Evolutionary conservation across 2,797 vertebrate species (phyloP), one percentile per base, ranked within the genome.

Genomic region (Hozukius guyotensis): DNA sequence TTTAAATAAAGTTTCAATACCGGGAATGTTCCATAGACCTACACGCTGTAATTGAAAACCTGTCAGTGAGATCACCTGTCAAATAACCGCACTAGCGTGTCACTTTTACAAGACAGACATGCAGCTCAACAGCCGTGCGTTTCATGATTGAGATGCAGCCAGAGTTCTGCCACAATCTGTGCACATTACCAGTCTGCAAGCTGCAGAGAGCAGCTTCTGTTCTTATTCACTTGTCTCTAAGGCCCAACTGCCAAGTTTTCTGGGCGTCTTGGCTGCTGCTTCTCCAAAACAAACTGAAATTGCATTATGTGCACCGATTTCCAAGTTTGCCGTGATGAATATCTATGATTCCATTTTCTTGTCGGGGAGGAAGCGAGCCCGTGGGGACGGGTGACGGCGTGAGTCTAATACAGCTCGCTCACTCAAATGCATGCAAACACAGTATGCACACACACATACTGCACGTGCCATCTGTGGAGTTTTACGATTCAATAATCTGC

Each of bases 401-500:
- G 72, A 80, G 63, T 49, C 69, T 84, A 75, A 90, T 84, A 80
- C 77, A 60, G 66, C 78, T 60, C 36, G 70, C 75, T 71, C 78
- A 22, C 80, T 80, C 73, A 86, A 73, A 90, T 46, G 49, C 88
- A 89, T 65, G 64, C 75, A 34, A 74, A 36, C 80, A 81, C 80
- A 76, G 78, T 72, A 77, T 53, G 60, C 25, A 65, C 11, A 57
- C 72, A 25, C 27, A 74, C 42, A 67, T 7, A 52, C 72, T 72
- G 60, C 83, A 89, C 81, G 72, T 78, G 55, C 82, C 80, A 90
- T 91, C 89, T 87, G 88, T 84, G 72, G 82, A 92, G 72, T 89
- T 93, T 91, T 91, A 92, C 81, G 86, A 92, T 92, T 93, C 92
- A 92, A 92, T 94, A 89, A 91, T 87, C 90, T 82, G 80, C 87